Conservation (phyloP, 2,113 vertebrate species). For the Amblyornis subalaris region DNA sequence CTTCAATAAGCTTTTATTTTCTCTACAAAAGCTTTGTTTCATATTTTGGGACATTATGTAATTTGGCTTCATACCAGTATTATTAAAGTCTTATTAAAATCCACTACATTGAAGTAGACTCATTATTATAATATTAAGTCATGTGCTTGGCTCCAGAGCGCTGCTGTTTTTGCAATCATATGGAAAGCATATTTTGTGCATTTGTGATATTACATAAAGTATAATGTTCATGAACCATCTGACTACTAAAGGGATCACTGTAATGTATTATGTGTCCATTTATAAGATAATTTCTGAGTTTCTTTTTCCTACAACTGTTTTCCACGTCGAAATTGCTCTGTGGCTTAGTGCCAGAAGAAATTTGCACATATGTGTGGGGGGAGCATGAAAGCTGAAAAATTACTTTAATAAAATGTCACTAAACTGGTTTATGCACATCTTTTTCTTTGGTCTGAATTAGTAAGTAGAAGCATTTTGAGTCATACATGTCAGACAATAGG, state of each 20-base stretch:
- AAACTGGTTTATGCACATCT: neutral
- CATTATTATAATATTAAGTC: conserved; percentile 57
- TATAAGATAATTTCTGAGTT: conserved; percentile 16
- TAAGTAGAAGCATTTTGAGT: neutral
- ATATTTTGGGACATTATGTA: conserved; percentile 51
- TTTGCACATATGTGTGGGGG: neutral
- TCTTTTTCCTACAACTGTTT: neutral
- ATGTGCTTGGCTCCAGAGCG: conserved; percentile 16
- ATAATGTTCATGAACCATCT: neutral
- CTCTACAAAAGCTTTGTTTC: conserved; percentile 54
- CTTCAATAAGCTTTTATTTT: conserved; percentile 61
- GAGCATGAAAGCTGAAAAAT: conserved; percentile 42
- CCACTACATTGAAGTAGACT: conserved; percentile 35
- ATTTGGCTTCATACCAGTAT: conserved; percentile 65
- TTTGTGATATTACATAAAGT: conserved; percentile 26
- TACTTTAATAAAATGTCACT: conserved; percentile 34
- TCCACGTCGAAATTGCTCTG: neutral
- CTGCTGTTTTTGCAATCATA: conserved; percentile 29
- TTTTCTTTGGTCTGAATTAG: neutral
- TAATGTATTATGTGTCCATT: conserved; percentile 1
- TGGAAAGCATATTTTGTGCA: conserved; percentile 42
- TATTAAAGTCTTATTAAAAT: conserved; percentile 75
- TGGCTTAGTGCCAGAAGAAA: conserved; percentile 22
- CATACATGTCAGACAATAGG: neutral
- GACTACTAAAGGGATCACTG: neutral